Evolutionary conservation across 2,797 vertebrate genomes (phyloP).

Genomic region (Setipinna tenuifilis): DNA sequence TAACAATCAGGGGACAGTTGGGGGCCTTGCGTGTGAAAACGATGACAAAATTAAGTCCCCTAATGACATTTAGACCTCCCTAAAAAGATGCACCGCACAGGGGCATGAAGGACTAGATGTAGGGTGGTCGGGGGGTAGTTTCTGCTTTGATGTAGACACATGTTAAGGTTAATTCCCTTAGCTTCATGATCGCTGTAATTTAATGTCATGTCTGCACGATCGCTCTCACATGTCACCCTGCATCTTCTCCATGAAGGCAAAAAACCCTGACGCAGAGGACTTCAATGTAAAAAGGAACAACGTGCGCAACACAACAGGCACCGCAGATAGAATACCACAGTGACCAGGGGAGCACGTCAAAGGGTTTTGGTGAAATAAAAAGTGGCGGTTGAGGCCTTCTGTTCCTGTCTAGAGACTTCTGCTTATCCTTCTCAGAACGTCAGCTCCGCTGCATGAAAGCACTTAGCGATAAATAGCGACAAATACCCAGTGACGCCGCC

Average conservation of each 20-base stretch:
- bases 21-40: conserved; percentile 43
- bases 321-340: background rate
- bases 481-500: conserved; percentile 1
- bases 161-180: conserved; percentile 45
- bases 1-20: background rate
- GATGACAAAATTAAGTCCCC: conserved; percentile 45
- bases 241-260: conserved; percentile 19
- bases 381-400: background rate
- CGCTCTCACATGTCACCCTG: conserved; percentile 46
- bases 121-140: background rate
- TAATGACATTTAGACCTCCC: conserved; percentile 52
- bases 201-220: conserved; percentile 35
- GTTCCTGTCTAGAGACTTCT: background rate
- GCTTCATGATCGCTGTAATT: conserved; percentile 33
- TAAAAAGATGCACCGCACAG: background rate
- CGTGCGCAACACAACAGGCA: background rate
- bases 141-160: conserved; percentile 6
- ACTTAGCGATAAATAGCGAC: conserved; percentile 19
- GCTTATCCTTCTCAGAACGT: background rate
- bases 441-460: conserved; percentile 22
- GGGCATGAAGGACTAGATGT: background rate
- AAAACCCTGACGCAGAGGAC: background rate
- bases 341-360: background rate
- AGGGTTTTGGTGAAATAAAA: background rate
- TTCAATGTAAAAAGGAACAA: background rate